Evolutionary conservation across 2,888 invertebrate species (phyloP).

Genomic region (Eupithecia abbreviata): DNA sequence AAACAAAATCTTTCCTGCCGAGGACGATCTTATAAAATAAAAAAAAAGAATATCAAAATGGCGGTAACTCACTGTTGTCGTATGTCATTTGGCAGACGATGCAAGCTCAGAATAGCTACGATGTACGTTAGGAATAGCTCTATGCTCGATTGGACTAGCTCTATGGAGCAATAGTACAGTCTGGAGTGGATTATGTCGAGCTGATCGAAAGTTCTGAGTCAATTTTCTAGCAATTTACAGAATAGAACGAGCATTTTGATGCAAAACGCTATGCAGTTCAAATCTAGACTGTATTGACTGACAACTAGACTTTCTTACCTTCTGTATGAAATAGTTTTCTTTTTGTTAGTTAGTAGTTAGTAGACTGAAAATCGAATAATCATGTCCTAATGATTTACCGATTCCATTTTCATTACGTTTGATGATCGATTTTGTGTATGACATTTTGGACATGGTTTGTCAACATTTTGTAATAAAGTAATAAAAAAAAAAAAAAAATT

Average conservation of each 20-base stretch:
- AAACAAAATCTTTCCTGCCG: too few species aligned
- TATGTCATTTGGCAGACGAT: neutral
- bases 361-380: too few species aligned
- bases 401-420: too few species aligned
- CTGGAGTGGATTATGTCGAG: neutral
- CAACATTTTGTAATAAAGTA: too few species aligned
- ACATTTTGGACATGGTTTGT: too few species aligned
- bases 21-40: neutral
- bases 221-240: slow-evolving; percentile 1
- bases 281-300: neutral
- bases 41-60: neutral
- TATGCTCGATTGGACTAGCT: neutral
- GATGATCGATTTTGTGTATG: too few species aligned
- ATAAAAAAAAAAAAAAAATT: too few species aligned
- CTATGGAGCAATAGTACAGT: slow-evolving; percentile 3
- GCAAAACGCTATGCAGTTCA: neutral
- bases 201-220: slow-evolving; percentile 10
- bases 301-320: neutral
- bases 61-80: neutral
- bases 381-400: too few species aligned
- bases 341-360: too few species aligned
- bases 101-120: neutral
- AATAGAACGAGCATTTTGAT: neutral
- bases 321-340: too few species aligned
- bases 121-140: neutral